Base-by-base conservation (phyloP, 2,888 invertebrate genomes). In the Pyrochroa serraticornis region DNA sequence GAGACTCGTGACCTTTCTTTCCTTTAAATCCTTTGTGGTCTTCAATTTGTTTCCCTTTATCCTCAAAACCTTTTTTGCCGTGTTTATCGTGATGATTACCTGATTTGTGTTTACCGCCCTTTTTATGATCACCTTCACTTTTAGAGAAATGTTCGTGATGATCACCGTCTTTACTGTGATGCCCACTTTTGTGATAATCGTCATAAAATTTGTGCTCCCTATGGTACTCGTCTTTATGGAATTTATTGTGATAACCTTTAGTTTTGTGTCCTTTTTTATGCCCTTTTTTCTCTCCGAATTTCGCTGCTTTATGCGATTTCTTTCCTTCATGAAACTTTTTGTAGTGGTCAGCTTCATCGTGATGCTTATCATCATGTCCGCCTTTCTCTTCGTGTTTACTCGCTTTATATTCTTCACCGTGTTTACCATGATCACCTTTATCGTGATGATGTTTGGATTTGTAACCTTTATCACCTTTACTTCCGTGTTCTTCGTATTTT, bases 181-280 rank as follows among this genome's bases (percentile, higher is more conserved):
- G 85, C 0, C 89, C 90, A 48, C 86, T 85, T 75, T 87, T 87
- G 77, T 89, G 88, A 75, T 81, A 84, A 76, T 89, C 88, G 66
- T 89, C 89, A 78, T 90, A 90, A 81, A 90, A 89, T 74, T 88
- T 89, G 78, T 90, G 90, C 71, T 90, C 89, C 70, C 87, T 89
- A 74, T 89, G 87, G 78, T 86, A 90, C 75, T 91, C 91, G 69
- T 91, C 90, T 74, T 89, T 89, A 79, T 89, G 89, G 77, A 89
- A 88, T 67, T 88, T 89, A 79, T 91, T 89, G 80, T 91, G 90
- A 77, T 88, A 90, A 0, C 90, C 90, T 76, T 88, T 89, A 1
- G 88, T 89, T 74, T 89, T 89, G 71, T 90, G 89, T 3, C 90
- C 90, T 68, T 88, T 88, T 72, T 89, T 90, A 73, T 90, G 90